Evolutionary conservation across 2,797 vertebrate genomes (phyloP).

Genomic region (Lateolabrax maculatus): DNA sequence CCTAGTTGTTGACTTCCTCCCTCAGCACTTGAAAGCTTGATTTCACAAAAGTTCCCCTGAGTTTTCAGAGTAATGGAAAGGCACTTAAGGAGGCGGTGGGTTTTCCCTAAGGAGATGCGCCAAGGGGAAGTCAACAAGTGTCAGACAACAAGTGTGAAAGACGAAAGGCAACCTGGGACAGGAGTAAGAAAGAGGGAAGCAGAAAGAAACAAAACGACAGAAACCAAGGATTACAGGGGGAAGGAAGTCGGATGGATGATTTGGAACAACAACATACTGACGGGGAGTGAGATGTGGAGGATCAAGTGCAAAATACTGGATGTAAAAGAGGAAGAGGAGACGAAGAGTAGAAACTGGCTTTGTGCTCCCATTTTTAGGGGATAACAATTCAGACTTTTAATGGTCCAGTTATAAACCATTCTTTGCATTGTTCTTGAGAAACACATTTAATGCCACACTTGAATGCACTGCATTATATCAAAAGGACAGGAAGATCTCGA

Average conservation of each 20-base stretch:
- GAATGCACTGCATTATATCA: slow-evolving; percentile 14
- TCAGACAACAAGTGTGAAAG: slow-evolving; percentile 39
- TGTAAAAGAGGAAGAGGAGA: slow-evolving; percentile 7
- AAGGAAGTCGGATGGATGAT: slow-evolving; percentile 13
- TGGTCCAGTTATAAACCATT: too few relatives aligned
- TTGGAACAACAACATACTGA: slow-evolving; percentile 15
- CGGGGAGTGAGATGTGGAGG: background rate
- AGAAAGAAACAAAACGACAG: background rate
- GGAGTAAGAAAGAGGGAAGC: slow-evolving; percentile 2
- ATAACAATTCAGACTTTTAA: slow-evolving; percentile 4
- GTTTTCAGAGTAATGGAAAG: slow-evolving; percentile 58
- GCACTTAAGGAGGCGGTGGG: slow-evolving; percentile 36
- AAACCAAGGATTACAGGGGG: background rate
- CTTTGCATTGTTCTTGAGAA: background rate
- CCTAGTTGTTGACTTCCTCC: slow-evolving; percentile 22
- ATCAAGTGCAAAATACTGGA: background rate
- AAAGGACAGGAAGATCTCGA: slow-evolving; percentile 4
- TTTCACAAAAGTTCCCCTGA: slow-evolving; percentile 44
- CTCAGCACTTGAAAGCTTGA: slow-evolving; percentile 30
- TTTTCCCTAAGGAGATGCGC: slow-evolving; percentile 55
- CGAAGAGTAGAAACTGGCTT: background rate
- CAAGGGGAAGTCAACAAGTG: slow-evolving; percentile 61
- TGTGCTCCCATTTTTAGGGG: background rate
- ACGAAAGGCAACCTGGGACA: slow-evolving; percentile 27
- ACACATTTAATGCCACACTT: slow-evolving; percentile 1